Conservation (phyloP, 2,888 invertebrate species). For the Palloptera scutellata region DNA sequence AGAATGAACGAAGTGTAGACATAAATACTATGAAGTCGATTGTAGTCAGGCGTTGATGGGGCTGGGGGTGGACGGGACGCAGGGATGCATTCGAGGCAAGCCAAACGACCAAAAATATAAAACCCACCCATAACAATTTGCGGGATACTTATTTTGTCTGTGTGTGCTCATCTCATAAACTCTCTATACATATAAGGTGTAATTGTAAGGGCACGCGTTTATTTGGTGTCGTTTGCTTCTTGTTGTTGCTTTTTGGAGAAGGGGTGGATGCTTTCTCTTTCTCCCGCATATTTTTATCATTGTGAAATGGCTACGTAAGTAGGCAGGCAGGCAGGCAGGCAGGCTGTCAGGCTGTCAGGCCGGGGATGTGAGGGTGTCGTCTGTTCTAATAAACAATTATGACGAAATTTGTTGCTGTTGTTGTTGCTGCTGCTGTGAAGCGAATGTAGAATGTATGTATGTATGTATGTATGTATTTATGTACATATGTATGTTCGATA, state of each 20-base stretch:
- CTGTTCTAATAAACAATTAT: slow-evolving; percentile 32
- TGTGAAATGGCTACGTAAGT: slow-evolving; percentile 8
- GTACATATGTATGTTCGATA: not conserved
- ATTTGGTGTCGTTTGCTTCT: not conserved
- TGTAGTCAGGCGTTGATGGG: too few species aligned
- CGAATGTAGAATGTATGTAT: not conserved
- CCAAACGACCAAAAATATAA: too few species aligned
- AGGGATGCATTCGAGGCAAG: too few species aligned
- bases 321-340: not conserved
- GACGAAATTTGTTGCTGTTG: slow-evolving; percentile 24
- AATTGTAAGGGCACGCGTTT: slow-evolving; percentile 20
- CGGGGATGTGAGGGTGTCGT: slow-evolving; percentile 16
- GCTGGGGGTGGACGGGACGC: too few species aligned
- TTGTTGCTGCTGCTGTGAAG: not conserved
- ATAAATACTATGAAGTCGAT: too few species aligned
- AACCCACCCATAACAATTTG: slow-evolving; percentile 17
- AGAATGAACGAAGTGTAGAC: too few species aligned
- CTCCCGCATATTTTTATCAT: too few species aligned
- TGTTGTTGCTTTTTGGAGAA: not conserved
- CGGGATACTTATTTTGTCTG: not conserved
- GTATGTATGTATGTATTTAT: not conserved
- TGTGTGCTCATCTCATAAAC: not conserved
- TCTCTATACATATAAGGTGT: slow-evolving; percentile 14
- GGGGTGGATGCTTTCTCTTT: too few species aligned
- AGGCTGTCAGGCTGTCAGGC: not conserved